These are phyloP conservation scores for Ophion obscuratus DNA, from an alignment of 2,888 invertebrate species.

Conservation along the genomic window DNA sequence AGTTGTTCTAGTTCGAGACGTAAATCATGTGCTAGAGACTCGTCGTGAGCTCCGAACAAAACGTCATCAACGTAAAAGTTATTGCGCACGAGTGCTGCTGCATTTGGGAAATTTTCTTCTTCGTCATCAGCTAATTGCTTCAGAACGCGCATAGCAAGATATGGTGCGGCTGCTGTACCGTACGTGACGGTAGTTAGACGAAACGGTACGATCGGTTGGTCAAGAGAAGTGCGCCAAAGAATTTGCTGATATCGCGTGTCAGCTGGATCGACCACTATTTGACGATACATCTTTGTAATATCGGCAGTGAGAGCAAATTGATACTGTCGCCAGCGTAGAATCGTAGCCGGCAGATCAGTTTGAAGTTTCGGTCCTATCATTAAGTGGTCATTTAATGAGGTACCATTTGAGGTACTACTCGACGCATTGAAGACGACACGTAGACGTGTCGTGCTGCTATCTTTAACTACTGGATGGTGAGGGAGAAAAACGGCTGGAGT, in stretches of 20 bases:
- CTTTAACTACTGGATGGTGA: constrained; percentile 13
- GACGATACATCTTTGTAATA: constrained; percentile 7
- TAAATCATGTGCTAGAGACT: not conserved
- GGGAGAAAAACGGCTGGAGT: not conserved
- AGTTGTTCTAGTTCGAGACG: not conserved
- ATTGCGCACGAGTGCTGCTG: not conserved
- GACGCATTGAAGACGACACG: constrained; percentile 15
- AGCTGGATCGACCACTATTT: not conserved
- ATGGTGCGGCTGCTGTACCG: not conserved
- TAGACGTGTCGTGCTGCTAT: not conserved
- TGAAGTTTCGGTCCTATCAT: not conserved
- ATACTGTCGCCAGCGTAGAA: not conserved
- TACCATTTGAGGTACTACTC: not conserved
- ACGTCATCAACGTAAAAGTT: constrained; percentile 14
- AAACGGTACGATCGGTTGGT: too few species aligned
- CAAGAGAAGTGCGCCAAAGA: not conserved
- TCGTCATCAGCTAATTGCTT: constrained; percentile 1
- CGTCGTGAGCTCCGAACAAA: not conserved
- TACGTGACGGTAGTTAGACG: not conserved
- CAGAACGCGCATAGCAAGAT: constrained; percentile 1
- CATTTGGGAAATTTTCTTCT: not conserved
- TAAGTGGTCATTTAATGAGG: not conserved
- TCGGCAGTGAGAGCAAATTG: not conserved
- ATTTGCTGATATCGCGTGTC: constrained; percentile 17
- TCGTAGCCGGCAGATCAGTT: not conserved